Base-by-base conservation (phyloP, 2,797 vertebrate genomes). In the Melanotaenia nigrans region DNA sequence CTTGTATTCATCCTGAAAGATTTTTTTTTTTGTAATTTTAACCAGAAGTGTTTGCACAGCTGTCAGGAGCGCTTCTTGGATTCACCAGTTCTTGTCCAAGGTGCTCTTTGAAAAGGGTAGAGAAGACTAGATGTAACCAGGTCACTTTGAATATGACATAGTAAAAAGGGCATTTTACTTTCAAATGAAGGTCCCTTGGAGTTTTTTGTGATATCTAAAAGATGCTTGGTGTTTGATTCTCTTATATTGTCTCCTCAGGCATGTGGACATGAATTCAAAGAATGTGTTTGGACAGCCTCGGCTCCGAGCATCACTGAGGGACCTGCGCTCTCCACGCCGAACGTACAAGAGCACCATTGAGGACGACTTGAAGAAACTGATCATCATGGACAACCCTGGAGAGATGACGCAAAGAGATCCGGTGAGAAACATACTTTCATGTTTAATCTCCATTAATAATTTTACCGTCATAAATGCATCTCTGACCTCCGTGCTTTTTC, bases 271-370 rank as follows among this genome's bases (percentile, higher is more conserved):
- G 9, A 95, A 90, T 85, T 95, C 95, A 2, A 97, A 97, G 84
- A 98, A 97, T 0, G 96, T 97, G 60, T 98, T 98, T 2, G 97
- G 97, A 35, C 96, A 98, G 77, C 96, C 97, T 0, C 92, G 97
- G 14, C 88, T 98, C 33, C 90, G 97, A 59, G 97, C 97, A 0
- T 98, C 97, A 0, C 93, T 98, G 64, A 93, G 97, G 55, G 97
- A 98, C 87, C 95, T 98, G 60, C 95, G 96, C 25, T 98, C 97
- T 4, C 97, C 97, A 0, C 93, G 97, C 3, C 95, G 96, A 53
- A 93, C 94, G 0, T 94, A 97, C 81, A 98, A 97, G 79, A 98
- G 96, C 65, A 97, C 95, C 77, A 95, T 98, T 0, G 97, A 98
- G 81, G 97, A 97, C 0, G 97, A 98, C 85, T 90, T 98, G 65